Conservation (phyloP, 64 coral and sea anemone species). For the Pachyseris speciosa region DNA sequence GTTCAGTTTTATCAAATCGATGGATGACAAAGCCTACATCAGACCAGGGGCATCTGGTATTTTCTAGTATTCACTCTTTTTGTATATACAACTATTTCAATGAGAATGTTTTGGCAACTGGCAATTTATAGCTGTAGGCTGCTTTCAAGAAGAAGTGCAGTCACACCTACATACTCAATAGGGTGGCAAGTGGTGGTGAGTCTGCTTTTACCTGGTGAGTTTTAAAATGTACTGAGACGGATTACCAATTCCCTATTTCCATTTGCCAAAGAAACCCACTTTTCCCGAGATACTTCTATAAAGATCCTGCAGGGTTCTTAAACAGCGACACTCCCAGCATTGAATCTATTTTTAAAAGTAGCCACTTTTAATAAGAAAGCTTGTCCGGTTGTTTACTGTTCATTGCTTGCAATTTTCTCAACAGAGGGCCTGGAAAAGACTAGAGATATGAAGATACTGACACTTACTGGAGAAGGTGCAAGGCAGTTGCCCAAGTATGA, state of each 20-base stretch:
- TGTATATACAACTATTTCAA: conserved; percentile 44
- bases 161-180: conserved; percentile 31
- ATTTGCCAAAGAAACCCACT: conserved; percentile 1
- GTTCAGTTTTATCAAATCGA: conserved; percentile 30
- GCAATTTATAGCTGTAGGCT: conserved; percentile 40
- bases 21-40: conserved; percentile 52
- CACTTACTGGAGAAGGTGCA: not conserved
- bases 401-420: not conserved
- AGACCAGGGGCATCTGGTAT: conserved; percentile 27
- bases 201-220: conserved; percentile 24
- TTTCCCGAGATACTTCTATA: too few relatives aligned
- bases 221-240: conserved; percentile 56
- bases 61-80: conserved; percentile 28
- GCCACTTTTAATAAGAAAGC: too few relatives aligned
- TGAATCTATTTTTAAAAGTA: too few relatives aligned
- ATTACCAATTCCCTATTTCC: conserved; percentile 50
- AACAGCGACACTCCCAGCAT: too few relatives aligned
- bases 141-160: conserved; percentile 36
- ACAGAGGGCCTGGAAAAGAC: not conserved
- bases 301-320: too few relatives aligned
- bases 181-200: conserved; percentile 43
- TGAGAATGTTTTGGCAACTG: conserved; percentile 12
- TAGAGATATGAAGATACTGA: conserved; percentile 31
- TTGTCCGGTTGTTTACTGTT: too few relatives aligned
- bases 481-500: conserved; percentile 58